Base-by-base conservation (phyloP, 2,888 invertebrate species). In the Macroteleia sp. region DNA sequence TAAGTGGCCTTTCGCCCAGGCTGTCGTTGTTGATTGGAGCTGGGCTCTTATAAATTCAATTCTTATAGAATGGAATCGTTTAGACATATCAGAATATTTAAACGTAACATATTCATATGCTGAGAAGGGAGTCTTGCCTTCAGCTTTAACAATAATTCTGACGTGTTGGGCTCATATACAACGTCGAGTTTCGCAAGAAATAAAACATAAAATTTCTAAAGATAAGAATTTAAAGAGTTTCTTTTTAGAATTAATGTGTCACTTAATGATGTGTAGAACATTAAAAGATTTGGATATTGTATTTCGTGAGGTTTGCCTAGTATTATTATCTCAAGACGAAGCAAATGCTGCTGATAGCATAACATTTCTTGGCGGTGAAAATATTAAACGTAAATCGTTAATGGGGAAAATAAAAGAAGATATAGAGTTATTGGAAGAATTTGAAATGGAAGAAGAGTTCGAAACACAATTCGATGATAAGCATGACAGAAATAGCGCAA, bases 111-210 rank as follows among this genome's bases (percentile, higher is more conserved):
- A 73, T 14, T 4, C 36, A 5, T 80, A 59, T 46, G 46, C 28
- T 6, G 17, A 46, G 8, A 46, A 34, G 2, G 6, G 25, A 3
- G 10, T n/a, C 4, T 2, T 12, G 16, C 41, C 57, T 0, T 28
- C 56, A 46, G 9, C 50, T 3, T 12, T 73, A 3, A 69, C 30
- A 1, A 14, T 77, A 2, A 3, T 81, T 0, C 59, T 79, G 64
- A 52, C 57, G 12, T 81, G 81, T 32, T 80, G 52, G 61, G 78
- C 48, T 0, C 77, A 81, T 54, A 69, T 80, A 0, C 77, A 80
- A 74, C 70, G 79, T 14, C 61, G 56, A 10, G 69, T 81, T 0
- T 52, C 80, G 0, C 46, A 25, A 17, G 46, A 20, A 1, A 56
- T 78, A 1, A 36, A 62, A 5, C 67, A 46, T 1, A 41, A 61